Evolutionary conservation across 2,888 invertebrate genomes (phyloP).

Genomic region (Hoplodrina blanda): DNA sequence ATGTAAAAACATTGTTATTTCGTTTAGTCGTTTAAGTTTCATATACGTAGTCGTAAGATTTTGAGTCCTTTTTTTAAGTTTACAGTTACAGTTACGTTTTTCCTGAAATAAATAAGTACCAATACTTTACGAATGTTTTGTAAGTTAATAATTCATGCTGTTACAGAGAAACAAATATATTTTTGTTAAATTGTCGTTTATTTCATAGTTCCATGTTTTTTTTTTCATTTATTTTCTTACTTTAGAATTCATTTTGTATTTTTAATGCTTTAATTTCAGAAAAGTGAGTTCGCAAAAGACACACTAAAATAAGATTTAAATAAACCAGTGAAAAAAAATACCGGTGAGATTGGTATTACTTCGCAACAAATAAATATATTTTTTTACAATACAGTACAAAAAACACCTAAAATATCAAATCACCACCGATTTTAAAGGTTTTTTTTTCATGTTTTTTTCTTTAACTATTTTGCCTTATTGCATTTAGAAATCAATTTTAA

Average conservation of each 20-base stretch:
- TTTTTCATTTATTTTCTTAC: background rate
- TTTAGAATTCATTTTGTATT: slow-evolving; percentile 14
- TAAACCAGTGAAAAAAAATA: background rate
- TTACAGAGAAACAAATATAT: slow-evolving; percentile 9
- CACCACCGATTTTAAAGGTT: slow-evolving; percentile 32
- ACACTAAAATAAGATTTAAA: background rate
- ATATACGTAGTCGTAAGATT: slow-evolving; percentile 36
- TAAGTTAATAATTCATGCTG: slow-evolving; percentile 1
- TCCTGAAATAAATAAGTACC: slow-evolving; percentile 17
- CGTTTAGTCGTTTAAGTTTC: slow-evolving; percentile 45
- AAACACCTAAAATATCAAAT: background rate
- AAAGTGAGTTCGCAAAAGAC: slow-evolving; percentile 25
- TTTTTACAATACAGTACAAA: background rate
- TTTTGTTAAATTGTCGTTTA: background rate
- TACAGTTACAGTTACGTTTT: slow-evolving; percentile 39
- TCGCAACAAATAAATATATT: background rate
- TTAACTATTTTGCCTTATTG: background rate
- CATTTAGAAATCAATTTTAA: slow-evolving; percentile 12
- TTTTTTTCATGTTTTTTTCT: slow-evolving; percentile 3
- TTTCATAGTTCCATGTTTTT: background rate
- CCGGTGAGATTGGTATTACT: background rate
- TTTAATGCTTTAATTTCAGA: slow-evolving; percentile 10
- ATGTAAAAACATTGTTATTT: slow-evolving; percentile 45
- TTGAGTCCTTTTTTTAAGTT: slow-evolving; percentile 46
- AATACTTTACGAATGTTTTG: slow-evolving; percentile 23